These are phyloP conservation scores for Dione juno DNA, from an alignment of 2,888 invertebrate species.

Conservation along the genomic window DNA sequence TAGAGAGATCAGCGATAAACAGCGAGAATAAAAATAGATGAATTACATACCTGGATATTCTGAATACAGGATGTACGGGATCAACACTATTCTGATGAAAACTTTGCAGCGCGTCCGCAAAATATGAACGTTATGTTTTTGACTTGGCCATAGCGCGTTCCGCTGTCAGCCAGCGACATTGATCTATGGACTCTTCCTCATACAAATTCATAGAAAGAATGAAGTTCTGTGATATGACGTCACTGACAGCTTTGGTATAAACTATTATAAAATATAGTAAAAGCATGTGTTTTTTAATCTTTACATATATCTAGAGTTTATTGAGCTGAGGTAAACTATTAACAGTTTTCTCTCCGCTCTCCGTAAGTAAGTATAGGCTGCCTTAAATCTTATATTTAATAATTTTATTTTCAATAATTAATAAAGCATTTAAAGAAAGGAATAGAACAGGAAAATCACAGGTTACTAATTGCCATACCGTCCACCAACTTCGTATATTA, in stretches of 20 bases:
- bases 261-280: background rate
- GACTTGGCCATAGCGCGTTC: conserved; percentile 19
- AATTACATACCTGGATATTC: background rate
- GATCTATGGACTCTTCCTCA: conserved; percentile 21
- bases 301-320: no score
- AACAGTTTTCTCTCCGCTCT: no score
- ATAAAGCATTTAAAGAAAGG: no score
- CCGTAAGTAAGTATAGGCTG: no score
- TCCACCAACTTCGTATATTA: no score
- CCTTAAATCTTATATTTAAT: no score
- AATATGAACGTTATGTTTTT: conserved; percentile 24
- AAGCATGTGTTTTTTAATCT: background rate
- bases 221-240: conserved; percentile 13
- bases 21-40: no score
- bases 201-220: conserved; percentile 24
- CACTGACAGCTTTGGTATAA: conserved; percentile 12
- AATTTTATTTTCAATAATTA: no score
- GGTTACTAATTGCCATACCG: no score
- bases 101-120: conserved; percentile 13
- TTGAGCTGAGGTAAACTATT: no score
- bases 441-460: no score
- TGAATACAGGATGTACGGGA: background rate
- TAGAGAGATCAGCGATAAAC: no score
- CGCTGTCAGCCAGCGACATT: conserved; percentile 21
- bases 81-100: conserved; percentile 24